phyloP scores from a whole-genome alignment of 1,140 invertebrate genomes.

The Ridgeia piscesae region DNA sequence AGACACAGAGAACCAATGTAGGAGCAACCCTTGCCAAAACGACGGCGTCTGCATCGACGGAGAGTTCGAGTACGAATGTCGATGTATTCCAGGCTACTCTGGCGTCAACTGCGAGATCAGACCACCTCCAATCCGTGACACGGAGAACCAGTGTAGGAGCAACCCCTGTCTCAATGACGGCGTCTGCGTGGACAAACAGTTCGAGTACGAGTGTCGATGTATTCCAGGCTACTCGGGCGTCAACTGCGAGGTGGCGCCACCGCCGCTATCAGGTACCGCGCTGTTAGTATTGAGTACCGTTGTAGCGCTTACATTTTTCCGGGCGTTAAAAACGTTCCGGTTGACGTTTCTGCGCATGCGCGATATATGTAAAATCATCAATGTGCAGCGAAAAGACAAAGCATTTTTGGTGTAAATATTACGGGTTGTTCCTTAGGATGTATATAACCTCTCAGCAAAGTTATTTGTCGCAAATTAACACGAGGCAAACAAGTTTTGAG shows the following conservation, averaged over 20 bases:
- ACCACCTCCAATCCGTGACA: not conserved
- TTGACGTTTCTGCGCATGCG: too few species aligned
- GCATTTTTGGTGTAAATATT: too few species aligned
- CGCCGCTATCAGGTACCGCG: not conserved
- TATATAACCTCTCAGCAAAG: too few species aligned
- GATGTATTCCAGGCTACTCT: constrained; percentile 28
- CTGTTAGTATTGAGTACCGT: not conserved
- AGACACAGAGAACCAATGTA: constrained; percentile 30
- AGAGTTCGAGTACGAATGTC: constrained; percentile 28
- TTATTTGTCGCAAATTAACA: too few species aligned
- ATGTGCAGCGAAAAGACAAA: too few species aligned
- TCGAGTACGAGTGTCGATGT: constrained; percentile 31
- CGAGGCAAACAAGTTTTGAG: too few species aligned
- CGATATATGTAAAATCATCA: too few species aligned
- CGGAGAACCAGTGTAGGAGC: constrained; percentile 29
- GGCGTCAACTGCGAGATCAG: constrained; percentile 30
- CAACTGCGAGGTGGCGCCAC: constrained; percentile 28
- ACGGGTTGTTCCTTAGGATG: too few species aligned
- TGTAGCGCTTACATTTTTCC: too few species aligned
- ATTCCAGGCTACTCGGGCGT: constrained; percentile 28
- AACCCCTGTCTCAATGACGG: constrained; percentile 37
- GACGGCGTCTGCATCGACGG: constrained; percentile 31
- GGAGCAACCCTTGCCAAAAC: constrained; percentile 33
- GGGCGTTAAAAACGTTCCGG: too few species aligned
- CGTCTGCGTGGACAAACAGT: constrained; percentile 25